Evolutionary conservation across 2,797 vertebrate genomes (phyloP).

Genomic region (Xiphophorus birchmanni): DNA sequence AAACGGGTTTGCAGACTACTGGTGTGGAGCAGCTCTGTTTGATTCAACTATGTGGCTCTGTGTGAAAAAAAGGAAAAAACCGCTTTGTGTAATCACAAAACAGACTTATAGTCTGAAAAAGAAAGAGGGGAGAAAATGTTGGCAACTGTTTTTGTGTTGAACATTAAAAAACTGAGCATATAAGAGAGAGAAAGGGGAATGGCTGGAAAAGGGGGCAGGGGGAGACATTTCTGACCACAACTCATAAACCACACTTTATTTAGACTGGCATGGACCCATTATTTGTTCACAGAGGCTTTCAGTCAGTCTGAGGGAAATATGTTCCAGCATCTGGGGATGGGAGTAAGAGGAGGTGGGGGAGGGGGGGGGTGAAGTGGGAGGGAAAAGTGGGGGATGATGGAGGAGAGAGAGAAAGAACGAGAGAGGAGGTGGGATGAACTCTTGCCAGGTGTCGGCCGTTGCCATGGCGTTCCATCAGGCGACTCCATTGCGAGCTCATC

Average conservation of each 20-base stretch:
- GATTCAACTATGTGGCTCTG: slow-evolving; percentile 89
- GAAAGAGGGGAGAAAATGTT: slow-evolving; percentile 80
- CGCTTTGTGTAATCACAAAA: slow-evolving; percentile 91
- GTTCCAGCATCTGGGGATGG: slow-evolving; percentile 85
- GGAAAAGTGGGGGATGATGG: slow-evolving; percentile 45
- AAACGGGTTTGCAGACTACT: slow-evolving; percentile 80
- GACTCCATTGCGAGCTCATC: slow-evolving; percentile 89
- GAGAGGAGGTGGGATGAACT: slow-evolving; percentile 84
- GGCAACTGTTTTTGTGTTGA: slow-evolving; percentile 87
- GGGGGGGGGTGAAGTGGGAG: slow-evolving; percentile 56
- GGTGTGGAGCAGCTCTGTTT: slow-evolving; percentile 85
- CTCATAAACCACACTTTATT: slow-evolving; percentile 97
- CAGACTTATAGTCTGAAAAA: slow-evolving; percentile 82
- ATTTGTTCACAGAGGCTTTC: slow-evolving; percentile 97
- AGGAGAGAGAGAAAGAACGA: slow-evolving; percentile 61
- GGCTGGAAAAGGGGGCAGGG: slow-evolving; percentile 44
- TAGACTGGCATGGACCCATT: slow-evolving; percentile 93
- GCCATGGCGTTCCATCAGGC: slow-evolving; percentile 96
- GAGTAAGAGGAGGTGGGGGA: slow-evolving; percentile 17
- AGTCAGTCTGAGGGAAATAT: slow-evolving; percentile 93
- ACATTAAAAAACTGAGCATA: slow-evolving; percentile 85
- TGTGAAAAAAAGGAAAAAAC: slow-evolving; percentile 83
- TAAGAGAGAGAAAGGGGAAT: slow-evolving; percentile 74
- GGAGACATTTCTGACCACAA: slow-evolving; percentile 96
- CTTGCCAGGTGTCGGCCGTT: slow-evolving; percentile 96